Evolutionary conservation across 1,140 invertebrate species (phyloP), one percentile per base, ranked within the genome.

Genomic region (Aphis gossypii): DNA sequence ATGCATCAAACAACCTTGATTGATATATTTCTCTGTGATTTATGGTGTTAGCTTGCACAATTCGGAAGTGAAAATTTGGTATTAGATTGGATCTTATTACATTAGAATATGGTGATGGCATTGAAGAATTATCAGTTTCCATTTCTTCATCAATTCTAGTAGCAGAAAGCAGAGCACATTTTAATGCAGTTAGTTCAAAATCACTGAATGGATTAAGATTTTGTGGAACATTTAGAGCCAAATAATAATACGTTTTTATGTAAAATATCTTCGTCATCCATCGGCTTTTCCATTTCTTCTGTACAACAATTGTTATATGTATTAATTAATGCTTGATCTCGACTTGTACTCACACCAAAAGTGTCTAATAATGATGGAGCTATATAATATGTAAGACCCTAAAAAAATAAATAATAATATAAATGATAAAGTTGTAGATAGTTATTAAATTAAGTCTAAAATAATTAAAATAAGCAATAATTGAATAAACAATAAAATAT

Each of bases 301-400:
- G 91, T 30, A 86, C 38, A 82, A 82, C 18, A 35, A 41, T 93
- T 23, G 56, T 84, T 48, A 41, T 93, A 35, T 51, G 20, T 30
- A 38, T 18, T 35, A 35, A 35, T 18, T 83, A 84, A 25, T 54
- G 35, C 48, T 21, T 84, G 82, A 2, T 93, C 91, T 41, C 35
- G 91, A 86, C 91, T 84, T 56, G 91, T 25, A 92, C 91, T 92
- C 3, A 82, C 86, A 23, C 91, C 76, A 18, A 93, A 21, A 56
- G 44, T 93, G 20, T 99, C 98, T 95, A 99, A 96, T 60, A 99
- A 98, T 44, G 98, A 99, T 86, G 99, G 99, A 51, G 99, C 99
- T 93, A 99, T 98, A 95, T 99, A 99, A 95, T 99, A 99, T 1
- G 99, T 99, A 95, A 99, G 99, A 94, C 99, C 99, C 98, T 99